Evolutionary conservation across 2,888 invertebrate species (phyloP), one percentile per base, ranked within the genome.

Genomic region (Brenthis ino): DNA sequence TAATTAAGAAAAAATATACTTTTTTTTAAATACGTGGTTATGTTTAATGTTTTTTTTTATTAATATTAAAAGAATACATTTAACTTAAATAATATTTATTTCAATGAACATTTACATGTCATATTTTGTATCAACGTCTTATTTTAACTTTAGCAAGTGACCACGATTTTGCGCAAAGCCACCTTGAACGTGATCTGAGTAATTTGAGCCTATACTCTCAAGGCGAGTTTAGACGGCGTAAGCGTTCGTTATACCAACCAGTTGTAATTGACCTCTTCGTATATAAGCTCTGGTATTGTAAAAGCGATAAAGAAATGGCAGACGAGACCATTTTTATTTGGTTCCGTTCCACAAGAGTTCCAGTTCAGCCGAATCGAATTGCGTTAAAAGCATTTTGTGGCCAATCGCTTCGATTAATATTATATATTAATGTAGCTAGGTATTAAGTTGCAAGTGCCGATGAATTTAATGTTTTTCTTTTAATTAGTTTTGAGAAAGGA

Each of bases 161-260:
- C 84, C 83, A 82, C 80, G 82, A 81, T 80, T 82, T 82, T 81
- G 85, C 78, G 79, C 81, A 76, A 82, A 80, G 80, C 84, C 85
- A 86, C 92, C 92, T 93, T 91, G 92, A 93, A 92, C 89, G 89
- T 90, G 92, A 91, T 91, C 89, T 80, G 85, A 87, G 92, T 89
- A 91, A 93, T 85, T 81, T 81, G 90, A 93, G 88, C 81, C 87
- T 86, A 83, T 79, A 83, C 83, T 84, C 85, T 89, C 91, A 91
- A 92, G 91, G 92, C 89, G 74, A 89, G 81, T 82, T 80, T 83
- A 80, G 79, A 81, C 85, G 84, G 83, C 83, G 80, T 81, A 79
- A 77, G 78, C 80, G 79, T 77, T 75, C 80, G 79, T 77, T 75
- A 77, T 73, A 80, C 37, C 89, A 87, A 88, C 89, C 89, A 88